These are phyloP conservation scores for Erethizon dorsatum DNA, from an alignment of 2,797 vertebrate species.

Conservation along the genomic window DNA sequence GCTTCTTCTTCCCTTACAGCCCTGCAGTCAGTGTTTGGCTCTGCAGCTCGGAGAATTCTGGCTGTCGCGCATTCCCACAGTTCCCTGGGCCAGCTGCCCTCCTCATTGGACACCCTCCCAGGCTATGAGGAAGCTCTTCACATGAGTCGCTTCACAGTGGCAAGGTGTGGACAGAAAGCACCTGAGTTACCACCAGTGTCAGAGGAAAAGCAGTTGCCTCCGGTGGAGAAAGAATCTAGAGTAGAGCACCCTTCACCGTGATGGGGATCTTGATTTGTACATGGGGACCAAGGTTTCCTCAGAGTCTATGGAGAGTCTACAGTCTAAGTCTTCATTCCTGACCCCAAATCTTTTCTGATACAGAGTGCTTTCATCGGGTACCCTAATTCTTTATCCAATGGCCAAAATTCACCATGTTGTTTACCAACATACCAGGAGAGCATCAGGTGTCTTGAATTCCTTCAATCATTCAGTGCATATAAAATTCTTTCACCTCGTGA, in stretches of 20 bases:
- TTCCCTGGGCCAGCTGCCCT: constrained; percentile 68
- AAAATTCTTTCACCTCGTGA: neutral
- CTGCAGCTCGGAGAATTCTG: constrained; percentile 90
- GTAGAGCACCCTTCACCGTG: neutral
- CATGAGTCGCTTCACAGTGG: constrained; percentile 90
- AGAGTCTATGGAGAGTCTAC: neutral
- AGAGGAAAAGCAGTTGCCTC: constrained; percentile 83
- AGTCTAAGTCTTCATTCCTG: neutral
- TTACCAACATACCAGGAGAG: neutral
- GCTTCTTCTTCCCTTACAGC: constrained; percentile 83
- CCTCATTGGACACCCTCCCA: constrained; percentile 86
- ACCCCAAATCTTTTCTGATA: neutral
- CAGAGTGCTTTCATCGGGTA: neutral
- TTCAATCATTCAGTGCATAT: neutral
- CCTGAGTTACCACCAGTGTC: constrained; percentile 86
- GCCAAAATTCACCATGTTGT: neutral
- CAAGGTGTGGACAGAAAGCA: constrained; percentile 85
- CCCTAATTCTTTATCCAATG: neutral
- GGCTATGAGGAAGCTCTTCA: constrained; percentile 90
- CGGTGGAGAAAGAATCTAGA: neutral
- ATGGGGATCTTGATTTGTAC: neutral
- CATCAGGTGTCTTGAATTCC: neutral
- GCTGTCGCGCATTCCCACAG: constrained; percentile 88
- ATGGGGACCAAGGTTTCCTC: neutral
- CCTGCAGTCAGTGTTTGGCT: constrained; percentile 90